Evolutionary conservation across 2,888 invertebrate species (phyloP).

Genomic region (Steromphala cineraria): DNA sequence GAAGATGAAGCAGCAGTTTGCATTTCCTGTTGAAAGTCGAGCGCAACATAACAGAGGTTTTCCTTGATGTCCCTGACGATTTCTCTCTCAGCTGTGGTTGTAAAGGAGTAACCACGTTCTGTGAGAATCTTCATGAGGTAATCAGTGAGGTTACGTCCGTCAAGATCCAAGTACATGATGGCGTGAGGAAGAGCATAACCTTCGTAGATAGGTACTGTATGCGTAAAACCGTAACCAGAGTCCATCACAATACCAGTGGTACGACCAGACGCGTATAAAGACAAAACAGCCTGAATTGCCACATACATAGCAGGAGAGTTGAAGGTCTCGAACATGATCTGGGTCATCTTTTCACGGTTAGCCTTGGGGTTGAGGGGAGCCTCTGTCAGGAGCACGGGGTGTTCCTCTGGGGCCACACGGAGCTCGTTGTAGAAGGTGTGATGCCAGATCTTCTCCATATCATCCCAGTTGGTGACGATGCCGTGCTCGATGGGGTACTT

Average conservation of each 20-base stretch:
- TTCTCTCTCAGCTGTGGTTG: too few relatives aligned
- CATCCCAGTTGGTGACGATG: conserved; percentile 73
- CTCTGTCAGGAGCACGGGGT: conserved; percentile 90
- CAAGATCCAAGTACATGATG: too few relatives aligned
- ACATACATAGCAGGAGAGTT: conserved; percentile 96
- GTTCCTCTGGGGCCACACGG: conserved; percentile 81
- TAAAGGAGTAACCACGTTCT: too few relatives aligned
- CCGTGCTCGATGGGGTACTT: conserved; percentile 73
- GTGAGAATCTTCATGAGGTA: too few relatives aligned
- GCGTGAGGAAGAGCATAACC: conserved; percentile 65
- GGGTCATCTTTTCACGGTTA: conserved; percentile 90
- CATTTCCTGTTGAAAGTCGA: conserved; percentile 93
- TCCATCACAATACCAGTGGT: conserved; percentile 97
- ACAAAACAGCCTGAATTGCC: conserved; percentile 95
- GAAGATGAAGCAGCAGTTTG: conserved; percentile 87
- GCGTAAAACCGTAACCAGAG: conserved; percentile 96
- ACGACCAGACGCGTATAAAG: conserved; percentile 95
- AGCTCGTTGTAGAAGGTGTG: conserved; percentile 74
- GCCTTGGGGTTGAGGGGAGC: conserved; percentile 92
- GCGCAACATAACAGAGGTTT: too few relatives aligned
- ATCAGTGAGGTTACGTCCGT: too few relatives aligned
- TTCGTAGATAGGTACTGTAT: conserved; percentile 86
- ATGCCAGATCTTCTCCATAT: conserved; percentile 74
- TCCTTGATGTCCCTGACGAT: too few relatives aligned
- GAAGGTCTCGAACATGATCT: conserved; percentile 81